phyloP scores from a whole-genome alignment of 2,113 vertebrate genomes.

The Protobothrops mucrosquamatus region DNA sequence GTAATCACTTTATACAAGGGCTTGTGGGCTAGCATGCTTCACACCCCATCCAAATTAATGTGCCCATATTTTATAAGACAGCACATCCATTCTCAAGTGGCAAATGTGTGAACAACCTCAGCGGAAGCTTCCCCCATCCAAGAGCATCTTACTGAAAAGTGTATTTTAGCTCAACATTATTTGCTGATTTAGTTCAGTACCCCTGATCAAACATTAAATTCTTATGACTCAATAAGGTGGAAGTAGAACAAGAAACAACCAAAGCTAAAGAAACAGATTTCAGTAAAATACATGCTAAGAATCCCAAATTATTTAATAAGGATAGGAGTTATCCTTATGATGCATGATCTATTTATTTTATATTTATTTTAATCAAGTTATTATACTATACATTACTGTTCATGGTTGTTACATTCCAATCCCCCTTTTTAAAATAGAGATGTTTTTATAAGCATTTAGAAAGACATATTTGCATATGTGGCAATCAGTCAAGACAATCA shows the following conservation, averaged over 20 bases:
- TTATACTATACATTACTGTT: neutral
- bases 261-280: neutral
- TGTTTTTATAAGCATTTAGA: neutral
- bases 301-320: neutral
- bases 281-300: neutral
- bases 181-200: slow-evolving; percentile 14
- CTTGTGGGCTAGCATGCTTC: accelerated
- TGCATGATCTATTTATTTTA: neutral
- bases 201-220: slow-evolving; percentile 36
- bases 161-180: slow-evolving; percentile 34
- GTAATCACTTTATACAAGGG: slow-evolving; percentile 9
- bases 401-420: neutral
- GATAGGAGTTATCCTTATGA: neutral
- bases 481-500: neutral
- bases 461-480: neutral
- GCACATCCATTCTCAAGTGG: neutral
- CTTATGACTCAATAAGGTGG: neutral
- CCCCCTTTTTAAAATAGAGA: neutral
- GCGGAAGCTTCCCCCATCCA: neutral
- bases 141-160: slow-evolving; percentile 24
- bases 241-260: neutral
- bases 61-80: neutral
- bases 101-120: neutral
- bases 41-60: neutral
- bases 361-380: neutral